These are phyloP conservation scores for Rissa tridactyla DNA, from an alignment of 2,113 vertebrate species.

Conservation along the genomic window DNA sequence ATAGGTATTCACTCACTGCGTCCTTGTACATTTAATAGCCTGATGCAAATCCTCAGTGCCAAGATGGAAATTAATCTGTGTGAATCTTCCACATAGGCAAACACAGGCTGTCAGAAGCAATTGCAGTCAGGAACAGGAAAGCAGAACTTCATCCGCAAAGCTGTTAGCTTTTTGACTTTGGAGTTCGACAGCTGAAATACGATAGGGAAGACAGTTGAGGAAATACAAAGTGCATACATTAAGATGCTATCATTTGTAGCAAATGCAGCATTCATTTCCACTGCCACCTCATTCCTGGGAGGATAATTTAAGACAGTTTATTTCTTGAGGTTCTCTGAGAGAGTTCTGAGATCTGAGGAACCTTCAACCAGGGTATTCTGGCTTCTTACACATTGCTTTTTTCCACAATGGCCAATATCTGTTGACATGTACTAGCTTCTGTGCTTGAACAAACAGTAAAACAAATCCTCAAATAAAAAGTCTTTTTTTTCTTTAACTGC, in stretches of 20 bases:
- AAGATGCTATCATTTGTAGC: neutral
- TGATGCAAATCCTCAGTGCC: neutral
- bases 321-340: neutral
- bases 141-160: neutral
- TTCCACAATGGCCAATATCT: neutral
- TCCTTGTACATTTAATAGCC: neutral
- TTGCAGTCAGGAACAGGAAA: neutral
- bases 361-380: neutral
- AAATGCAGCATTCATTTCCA: neutral
- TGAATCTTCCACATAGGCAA: neutral
- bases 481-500: neutral
- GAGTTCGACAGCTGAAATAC: neutral
- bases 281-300: neutral
- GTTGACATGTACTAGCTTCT: neutral
- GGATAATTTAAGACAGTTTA: neutral
- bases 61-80: neutral
- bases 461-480: neutral
- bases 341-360: neutral
- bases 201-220: neutral
- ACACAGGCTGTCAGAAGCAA: neutral
- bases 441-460: neutral
- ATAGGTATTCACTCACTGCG: neutral
- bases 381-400: rapidly evolving
- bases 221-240: neutral
- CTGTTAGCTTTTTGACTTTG: neutral